Evolutionary conservation across 2,888 invertebrate genomes (phyloP).

Genomic region (Pelosia muscerda): DNA sequence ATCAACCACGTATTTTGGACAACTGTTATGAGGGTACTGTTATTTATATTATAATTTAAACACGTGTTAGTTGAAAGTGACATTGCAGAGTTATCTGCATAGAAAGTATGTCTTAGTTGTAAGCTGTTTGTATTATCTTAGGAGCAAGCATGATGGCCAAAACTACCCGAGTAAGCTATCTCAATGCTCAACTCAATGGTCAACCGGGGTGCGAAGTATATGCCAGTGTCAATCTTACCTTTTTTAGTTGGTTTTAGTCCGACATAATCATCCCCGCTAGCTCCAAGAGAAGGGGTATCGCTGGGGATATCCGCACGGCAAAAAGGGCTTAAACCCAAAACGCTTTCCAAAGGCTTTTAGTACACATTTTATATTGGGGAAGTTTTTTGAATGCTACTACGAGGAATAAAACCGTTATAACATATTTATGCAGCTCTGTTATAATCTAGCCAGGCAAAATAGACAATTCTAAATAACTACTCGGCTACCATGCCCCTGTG

Average conservation of each 20-base stretch:
- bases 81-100: constrained; percentile 38
- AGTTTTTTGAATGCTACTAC: neutral
- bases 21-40: constrained; percentile 48
- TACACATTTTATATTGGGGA: neutral
- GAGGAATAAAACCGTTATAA: constrained; percentile 5
- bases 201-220: too few species aligned
- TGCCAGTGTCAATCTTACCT: too few species aligned
- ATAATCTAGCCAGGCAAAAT: constrained; percentile 21
- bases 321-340: neutral
- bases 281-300: too few species aligned
- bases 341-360: neutral
- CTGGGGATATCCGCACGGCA: too few species aligned
- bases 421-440: too few species aligned
- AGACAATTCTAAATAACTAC: constrained; percentile 38
- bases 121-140: neutral
- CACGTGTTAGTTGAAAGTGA: constrained; percentile 30
- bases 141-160: neutral
- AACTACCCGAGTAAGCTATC: too few species aligned
- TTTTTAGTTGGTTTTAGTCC: too few species aligned
- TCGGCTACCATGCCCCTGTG: too few species aligned
- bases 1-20: constrained; percentile 42
- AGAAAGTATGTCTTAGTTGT: constrained; percentile 13
- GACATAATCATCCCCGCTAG: too few species aligned
- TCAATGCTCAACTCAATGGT: too few species aligned
- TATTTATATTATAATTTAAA: constrained; percentile 38